Evolutionary conservation across 2,113 vertebrate species (phyloP), one percentile per base, ranked within the genome.

Genomic region (Sebastes fasciatus): DNA sequence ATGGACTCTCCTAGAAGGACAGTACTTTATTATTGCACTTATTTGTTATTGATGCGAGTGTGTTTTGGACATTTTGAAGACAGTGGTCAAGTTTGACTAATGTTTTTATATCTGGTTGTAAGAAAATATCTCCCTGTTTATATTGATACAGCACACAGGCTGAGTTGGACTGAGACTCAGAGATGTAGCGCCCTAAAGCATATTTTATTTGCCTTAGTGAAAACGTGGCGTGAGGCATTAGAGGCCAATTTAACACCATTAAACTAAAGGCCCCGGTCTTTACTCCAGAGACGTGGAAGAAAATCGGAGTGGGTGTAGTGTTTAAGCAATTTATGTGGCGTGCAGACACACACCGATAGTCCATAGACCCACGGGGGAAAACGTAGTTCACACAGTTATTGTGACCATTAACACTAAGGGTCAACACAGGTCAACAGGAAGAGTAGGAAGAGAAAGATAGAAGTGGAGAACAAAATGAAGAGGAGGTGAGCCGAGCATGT

Each of bases 381-480:
- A 71, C 66, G 19, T 23, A 57, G 58, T 69, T 83, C 66, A 83
- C 66, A 77, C 76, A 80, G 49, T 73, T 79, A 85, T 61, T 21
- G 54, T 79, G 81, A 49, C 48, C 23, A 84, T 88, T 79, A 85
- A 79, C 52, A 61, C 63, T 54, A 67, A 65, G 46, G 84, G 79
- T 89, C 85, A 88, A 52, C 70, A 23, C 45, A 83, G 88, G 88
- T 90, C 85, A 91, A 69, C 65, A 63, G 64, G 66, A 77, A 45
- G 57, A 65, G 57, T 61, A 46, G 14, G 62, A 17, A 26, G 40
- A n/a, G 17, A 19, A 45, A 6, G 8, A 6, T 34, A 9, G 21
- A 19, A 66, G 23, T 58, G 17, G 2, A 4, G 60, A 26, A 62
- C 8, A 58, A 46, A 68, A 57, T 81, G 17, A 77, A 61, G 23